Base-by-base conservation (phyloP, 1,140 invertebrate genomes). In the Diabrotica virgifera region DNA sequence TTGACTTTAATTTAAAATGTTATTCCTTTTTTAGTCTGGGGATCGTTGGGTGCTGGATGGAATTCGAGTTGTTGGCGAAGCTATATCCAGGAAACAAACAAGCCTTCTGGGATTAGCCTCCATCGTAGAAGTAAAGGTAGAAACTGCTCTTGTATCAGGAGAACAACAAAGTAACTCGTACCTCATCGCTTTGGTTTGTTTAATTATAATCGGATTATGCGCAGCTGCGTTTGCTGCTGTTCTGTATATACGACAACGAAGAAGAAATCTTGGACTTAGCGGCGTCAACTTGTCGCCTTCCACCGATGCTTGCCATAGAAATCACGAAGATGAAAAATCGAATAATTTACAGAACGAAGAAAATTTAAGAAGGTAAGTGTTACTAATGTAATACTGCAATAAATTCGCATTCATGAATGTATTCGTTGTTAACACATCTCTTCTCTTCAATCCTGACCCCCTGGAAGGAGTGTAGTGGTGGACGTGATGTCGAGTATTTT, bases 341-440 rank as follows among this genome's bases (percentile, higher is more conserved):
- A 94, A 94, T 73, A 95, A 95, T 76, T 80, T 94, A 52, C 92
- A 94, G 76, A 94, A 94, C 77, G 92, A 95, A 75, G 92, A 95
- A 78, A 94, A 95, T 72, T 80, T 94, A 24, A 84, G 92, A 46
- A 59, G 69, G 65, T 46, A 46, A 64, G 61, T 4, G 24, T 24
- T 24, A 24, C 24, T 24, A 24, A 24, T 4, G 24, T 24, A 24
- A 24, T 24, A 24, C 4, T 24, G 24, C 4, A 24, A 24, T 24
- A 24, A 1, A 24, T 24, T 4, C 4, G 1, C 24, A 24, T 24
- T 24, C 24, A 24, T 24, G 24, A 24, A 24, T 24, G 24, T 24
- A 24, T 24, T 24, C 4, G 24, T 24, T 24, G 24, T 24, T 24
- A n/a, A n/a, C n/a, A n/a, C n/a, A n/a, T n/a, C n/a, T n/a, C n/a